Evolutionary conservation across 2,113 vertebrate genomes (phyloP), one percentile per base, ranked within the genome.

Genomic region (Montifringilla adamsi): DNA sequence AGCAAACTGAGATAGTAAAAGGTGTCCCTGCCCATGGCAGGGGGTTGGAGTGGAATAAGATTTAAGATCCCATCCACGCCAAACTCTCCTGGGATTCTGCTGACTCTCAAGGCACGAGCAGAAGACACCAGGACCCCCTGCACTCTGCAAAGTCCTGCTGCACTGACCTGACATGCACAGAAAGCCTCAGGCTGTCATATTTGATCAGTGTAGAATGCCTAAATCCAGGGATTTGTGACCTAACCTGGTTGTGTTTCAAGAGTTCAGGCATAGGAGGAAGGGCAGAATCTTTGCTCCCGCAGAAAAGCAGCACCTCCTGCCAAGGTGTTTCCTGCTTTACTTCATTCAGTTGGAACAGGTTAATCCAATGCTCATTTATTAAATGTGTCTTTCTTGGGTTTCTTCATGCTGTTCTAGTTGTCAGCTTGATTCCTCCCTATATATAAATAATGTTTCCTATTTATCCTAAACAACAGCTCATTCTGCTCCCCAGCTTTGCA

Each of bases 381-480:
- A 17, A 18, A 91, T 64, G 31, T 35, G 80, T 13, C 39, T 39
- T 67, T 70, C 56, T 50, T n/a, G 19, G 21, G 14, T 64, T 83
- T 86, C 59, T 88, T 80, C 41, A 27, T 15, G 21, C 22, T 52
- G 37, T 35, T 83, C 28, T 37, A 60, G 86, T 41, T 80, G 67
- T 53, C 89, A 95, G 0, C 62, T 90, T 88, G 52, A 69, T 80
- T 83, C 53, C 83, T 86, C 86, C 67, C 37, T 85, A 16, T 68
- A 64, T 76, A 92, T 79, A 93, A 93, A 92, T 82, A 67, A 92
- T 35, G 27, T 44, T 94, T 92, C 85, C 82, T 81, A 39, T 94
- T 92, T 75, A 76, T 50, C 86, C 60, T 52, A 52, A 93, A 72
- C 62, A 85, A 80, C 33, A 90, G 72, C 41, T 88, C 56, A 22